A percentile compares a stretch with the other conserved stretches of the same genome.
phyloP scores from a whole-genome alignment of 2,797 vertebrate species.

The Takifugu ocellatus region DNA sequence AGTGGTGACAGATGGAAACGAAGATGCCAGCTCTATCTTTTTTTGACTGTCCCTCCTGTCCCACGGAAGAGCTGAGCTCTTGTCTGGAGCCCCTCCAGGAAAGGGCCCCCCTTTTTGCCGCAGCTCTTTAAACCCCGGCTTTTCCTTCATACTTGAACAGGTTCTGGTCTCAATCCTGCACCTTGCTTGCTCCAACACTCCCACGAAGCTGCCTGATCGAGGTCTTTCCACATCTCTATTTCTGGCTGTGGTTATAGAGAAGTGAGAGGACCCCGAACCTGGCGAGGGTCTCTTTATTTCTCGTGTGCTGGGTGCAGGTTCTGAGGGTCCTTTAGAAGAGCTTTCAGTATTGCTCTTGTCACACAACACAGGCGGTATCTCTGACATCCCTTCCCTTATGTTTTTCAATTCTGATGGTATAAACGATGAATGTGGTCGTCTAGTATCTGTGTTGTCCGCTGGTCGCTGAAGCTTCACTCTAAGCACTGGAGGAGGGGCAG shows the following conservation, averaged over 20 bases:
- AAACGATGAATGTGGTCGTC: conserved; percentile 43
- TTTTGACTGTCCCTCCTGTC: conserved; percentile 45
- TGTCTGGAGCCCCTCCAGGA: conserved; percentile 19
- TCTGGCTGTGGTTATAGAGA: conserved; percentile 75
- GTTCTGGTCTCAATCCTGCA: conserved; percentile 32
- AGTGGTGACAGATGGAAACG: conserved; percentile 14
- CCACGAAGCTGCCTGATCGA: conserved; percentile 72
- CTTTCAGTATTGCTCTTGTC: conserved; percentile 36
- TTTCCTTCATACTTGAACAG: conserved; percentile 33
- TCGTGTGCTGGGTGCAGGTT: conserved; percentile 38
- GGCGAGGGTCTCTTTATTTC: conserved; percentile 48
- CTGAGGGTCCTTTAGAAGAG: conserved; percentile 12
- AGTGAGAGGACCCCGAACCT: conserved; percentile 62
- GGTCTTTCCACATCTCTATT: conserved; percentile 65
- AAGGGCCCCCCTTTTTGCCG: conserved; percentile 35
- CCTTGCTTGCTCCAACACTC: conserved; percentile 49
- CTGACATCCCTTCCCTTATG: conserved; percentile 29
- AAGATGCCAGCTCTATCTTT: conserved; percentile 32
- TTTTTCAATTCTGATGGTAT: conserved; percentile 45
- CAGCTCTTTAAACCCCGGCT: conserved; percentile 46
- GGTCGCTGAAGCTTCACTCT: conserved; percentile 38
- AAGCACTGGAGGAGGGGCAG: conserved; percentile 25
- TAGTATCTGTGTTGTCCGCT: conserved; percentile 6
- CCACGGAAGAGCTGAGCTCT: conserved; percentile 19
- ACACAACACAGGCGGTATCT: conserved; percentile 17